Conservation (phyloP, 2,888 invertebrate species). For the Pollenia amentaria region DNA sequence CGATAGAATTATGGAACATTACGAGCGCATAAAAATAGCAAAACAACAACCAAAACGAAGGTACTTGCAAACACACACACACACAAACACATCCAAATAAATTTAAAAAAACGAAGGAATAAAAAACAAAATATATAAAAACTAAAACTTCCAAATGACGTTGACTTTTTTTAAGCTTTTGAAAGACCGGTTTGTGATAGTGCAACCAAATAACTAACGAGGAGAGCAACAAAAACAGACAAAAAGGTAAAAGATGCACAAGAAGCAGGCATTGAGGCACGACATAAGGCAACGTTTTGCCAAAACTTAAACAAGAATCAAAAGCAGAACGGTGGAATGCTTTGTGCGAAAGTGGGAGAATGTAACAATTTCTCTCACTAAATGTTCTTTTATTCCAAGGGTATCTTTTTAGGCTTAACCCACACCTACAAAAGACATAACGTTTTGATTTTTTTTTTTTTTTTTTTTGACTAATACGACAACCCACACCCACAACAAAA, state of each 20-base stretch:
- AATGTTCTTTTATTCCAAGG: too few species aligned
- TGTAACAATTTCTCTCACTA: too few species aligned
- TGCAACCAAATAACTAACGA: conserved; percentile 7
- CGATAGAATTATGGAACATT: conserved; percentile 69
- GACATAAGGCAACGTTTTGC: conserved; percentile 55
- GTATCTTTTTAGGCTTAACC: too few species aligned
- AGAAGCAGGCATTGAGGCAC: conserved; percentile 36
- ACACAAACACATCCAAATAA: conserved; percentile 34
- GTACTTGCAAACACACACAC: conserved; percentile 46
- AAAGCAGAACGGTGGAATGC: conserved; percentile 10
- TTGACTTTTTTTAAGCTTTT: conserved; percentile 51
- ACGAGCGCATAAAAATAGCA: conserved; percentile 33
- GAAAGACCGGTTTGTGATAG: conserved; percentile 55
- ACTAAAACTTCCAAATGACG: conserved; percentile 65
- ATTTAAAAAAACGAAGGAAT: conserved; percentile 18
- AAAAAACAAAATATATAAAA: conserved; percentile 21
- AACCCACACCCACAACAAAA: too few species aligned
- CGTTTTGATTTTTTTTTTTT: too few species aligned
- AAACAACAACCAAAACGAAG: conserved; percentile 35
- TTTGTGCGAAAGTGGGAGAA: background rate
- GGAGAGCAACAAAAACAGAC: conserved; percentile 8
- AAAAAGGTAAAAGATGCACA: conserved; percentile 39
- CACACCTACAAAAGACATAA: background rate
- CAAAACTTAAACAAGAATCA: conserved; percentile 53
- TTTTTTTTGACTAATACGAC: too few species aligned